phyloP scores from a whole-genome alignment of 2,113 vertebrate species.

The Rhea pennata region DNA sequence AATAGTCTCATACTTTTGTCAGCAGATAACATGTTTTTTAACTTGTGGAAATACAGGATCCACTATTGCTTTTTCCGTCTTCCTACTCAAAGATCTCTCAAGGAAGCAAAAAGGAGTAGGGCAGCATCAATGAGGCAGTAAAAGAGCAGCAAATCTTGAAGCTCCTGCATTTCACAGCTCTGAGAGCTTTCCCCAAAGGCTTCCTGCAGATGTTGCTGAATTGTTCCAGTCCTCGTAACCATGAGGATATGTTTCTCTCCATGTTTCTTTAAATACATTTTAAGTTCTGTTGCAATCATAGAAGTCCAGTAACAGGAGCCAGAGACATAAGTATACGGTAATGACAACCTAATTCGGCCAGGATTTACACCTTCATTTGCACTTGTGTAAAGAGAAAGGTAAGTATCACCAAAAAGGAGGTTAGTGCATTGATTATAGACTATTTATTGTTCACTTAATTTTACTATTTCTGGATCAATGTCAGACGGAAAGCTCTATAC shows the following conservation, averaged over 20 bases:
- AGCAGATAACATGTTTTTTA: not conserved
- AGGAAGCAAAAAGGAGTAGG: not conserved
- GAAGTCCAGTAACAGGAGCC: not conserved
- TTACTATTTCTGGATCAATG: not conserved
- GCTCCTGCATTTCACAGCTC: not conserved
- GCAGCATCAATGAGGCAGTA: not conserved
- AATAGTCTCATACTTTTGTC: not conserved
- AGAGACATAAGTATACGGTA: not conserved
- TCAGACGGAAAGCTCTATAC: not conserved
- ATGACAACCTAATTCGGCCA: not conserved
- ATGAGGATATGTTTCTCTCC: not conserved
- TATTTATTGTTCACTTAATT: not conserved
- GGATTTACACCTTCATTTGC: not conserved
- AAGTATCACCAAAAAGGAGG: not conserved
- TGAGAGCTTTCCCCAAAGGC: not conserved
- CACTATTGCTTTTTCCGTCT: not conserved
- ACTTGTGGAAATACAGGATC: not conserved
- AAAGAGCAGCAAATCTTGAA: not conserved
- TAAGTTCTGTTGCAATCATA: not conserved
- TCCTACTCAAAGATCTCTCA: not conserved
- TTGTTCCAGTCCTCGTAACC: not conserved
- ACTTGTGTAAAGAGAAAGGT: not conserved
- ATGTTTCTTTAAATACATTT: not conserved
- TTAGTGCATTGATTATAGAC: not conserved
- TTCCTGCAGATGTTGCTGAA: not conserved